Evolutionary conservation across 92 coral and sea anemone species (phyloP), one percentile per base, ranked within the genome.

Genomic region (Phenganax stokvisi): DNA sequence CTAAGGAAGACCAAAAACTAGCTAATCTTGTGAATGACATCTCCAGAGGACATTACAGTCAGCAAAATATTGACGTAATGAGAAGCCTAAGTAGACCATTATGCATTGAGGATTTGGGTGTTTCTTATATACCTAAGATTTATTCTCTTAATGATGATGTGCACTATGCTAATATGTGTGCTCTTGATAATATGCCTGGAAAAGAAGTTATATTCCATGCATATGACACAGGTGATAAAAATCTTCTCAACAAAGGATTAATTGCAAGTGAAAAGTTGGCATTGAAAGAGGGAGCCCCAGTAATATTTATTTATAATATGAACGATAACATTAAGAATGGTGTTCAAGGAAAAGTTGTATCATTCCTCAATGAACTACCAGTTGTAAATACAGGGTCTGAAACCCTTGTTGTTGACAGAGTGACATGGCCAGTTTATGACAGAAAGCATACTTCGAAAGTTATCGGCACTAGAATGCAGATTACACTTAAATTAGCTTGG

Each of bases 121-220:
- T 54, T 86, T 63, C 66, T 0, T 84, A 66, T 47, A 66, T 84
- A 6, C 89, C 90, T 0, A 29, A 89, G 57, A 54, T 89, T 1
- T 86, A 28, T 28, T 55, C 85, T 4, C 56, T 58, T 1, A 89
- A 89, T 54, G 90, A 89, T 72, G 92, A n/a, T n/a, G n/a, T n/a
- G n/a, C n/a, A n/a, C 73, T 88, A 10, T 76, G 68, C 82, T 7
- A 85, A 85, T 37, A 77, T 76, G 66, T 60, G 72, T 15, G 51
- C 58, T 20, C 15, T 88, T 37, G 88, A 85, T 8, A 16, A 25
- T 3, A n/a, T 85, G 9, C 82, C 86, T 0, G 89, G 86, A 20
- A 52, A 88, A 16, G 58, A 61, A 4, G 52, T 80, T 25, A 3
- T 75, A 12, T 88, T 82, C 30, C 9, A 82, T 5, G 82, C 88